phyloP scores from a whole-genome alignment of 1,140 invertebrate species.

The Frieseomelitta varia region DNA sequence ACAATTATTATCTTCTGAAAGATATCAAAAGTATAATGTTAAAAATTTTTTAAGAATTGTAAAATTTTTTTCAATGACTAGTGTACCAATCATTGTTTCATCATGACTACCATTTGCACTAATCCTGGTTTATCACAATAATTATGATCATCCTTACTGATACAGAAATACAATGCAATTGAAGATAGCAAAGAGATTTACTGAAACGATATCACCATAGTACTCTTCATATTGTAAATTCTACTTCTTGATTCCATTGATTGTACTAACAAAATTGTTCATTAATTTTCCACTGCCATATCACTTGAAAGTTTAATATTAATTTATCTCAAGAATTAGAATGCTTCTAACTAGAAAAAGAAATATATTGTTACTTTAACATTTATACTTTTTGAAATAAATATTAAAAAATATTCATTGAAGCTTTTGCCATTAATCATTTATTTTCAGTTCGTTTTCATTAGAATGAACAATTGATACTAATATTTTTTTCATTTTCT shows the following conservation, averaged over 20 bases:
- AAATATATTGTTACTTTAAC: no score
- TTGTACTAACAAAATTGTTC: background rate
- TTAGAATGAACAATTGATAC: background rate
- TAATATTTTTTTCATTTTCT: background rate
- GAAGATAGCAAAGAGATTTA: background rate
- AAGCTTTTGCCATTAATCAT: background rate
- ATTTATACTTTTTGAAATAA: no score
- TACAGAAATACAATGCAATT: no score
- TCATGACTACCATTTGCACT: background rate
- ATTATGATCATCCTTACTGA: background rate
- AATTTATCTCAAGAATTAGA: background rate
- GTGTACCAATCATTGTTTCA: background rate
- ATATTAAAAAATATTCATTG: background rate
- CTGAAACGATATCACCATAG: background rate
- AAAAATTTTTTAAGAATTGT: background rate
- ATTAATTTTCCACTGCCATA: background rate
- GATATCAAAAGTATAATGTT: no score
- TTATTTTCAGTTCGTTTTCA: background rate
- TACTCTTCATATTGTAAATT: background rate
- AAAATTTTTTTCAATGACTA: background rate
- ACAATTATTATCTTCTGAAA: no score
- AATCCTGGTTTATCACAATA: background rate
- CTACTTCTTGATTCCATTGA: background rate
- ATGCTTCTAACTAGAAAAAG: background rate
- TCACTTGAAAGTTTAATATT: background rate